These are phyloP conservation scores for Sepiola atlantica DNA, from an alignment of 2,888 invertebrate species.

Conservation along the genomic window DNA sequence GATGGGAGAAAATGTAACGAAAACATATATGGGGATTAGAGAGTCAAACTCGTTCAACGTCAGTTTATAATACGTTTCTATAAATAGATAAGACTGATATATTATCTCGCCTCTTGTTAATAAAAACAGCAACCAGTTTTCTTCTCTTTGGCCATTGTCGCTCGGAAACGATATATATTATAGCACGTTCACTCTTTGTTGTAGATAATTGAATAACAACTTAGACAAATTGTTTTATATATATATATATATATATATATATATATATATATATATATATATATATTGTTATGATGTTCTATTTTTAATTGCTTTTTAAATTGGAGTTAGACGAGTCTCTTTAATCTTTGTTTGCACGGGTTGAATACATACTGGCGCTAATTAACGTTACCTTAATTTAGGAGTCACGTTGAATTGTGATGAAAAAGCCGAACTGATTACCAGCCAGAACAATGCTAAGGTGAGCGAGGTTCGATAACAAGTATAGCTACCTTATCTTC, in stretches of 20 bases:
- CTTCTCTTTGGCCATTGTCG: background rate
- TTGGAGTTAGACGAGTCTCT: background rate
- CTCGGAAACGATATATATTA: background rate
- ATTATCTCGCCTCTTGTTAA: no score
- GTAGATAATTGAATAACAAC: background rate
- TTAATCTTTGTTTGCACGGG: background rate
- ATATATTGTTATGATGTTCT: background rate
- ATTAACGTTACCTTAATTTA: background rate
- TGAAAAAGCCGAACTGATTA: no score
- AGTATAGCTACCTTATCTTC: no score
- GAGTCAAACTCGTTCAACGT: no score
- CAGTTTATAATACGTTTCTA: no score
- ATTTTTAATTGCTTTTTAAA: background rate
- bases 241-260: no score
- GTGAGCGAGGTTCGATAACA: no score
- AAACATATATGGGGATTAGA: no score
- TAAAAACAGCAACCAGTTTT: background rate
- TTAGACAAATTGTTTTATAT: background rate
- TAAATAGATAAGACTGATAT: no score
- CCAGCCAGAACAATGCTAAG: no score
- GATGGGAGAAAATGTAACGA: no score
- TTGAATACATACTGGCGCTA: background rate
- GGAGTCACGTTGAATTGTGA: background rate
- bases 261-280: no score
- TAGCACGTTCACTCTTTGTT: background rate